Conservation (phyloP, 2,113 vertebrate species). For the Nibea albiflora region DNA sequence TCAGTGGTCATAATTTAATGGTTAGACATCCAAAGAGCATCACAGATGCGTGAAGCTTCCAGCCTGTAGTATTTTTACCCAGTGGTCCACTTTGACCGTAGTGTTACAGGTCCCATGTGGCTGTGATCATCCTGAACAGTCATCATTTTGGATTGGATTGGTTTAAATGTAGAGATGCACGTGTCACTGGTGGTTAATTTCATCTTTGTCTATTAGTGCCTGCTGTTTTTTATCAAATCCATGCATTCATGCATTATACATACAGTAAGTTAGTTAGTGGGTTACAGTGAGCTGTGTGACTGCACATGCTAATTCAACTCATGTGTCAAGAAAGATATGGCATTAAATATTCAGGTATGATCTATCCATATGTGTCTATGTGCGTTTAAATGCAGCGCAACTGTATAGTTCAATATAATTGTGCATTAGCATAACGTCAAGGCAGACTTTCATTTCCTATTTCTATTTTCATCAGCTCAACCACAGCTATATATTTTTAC, state of each 20-base stretch:
- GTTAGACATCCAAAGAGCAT: slow-evolving; percentile 10
- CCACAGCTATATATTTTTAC: neutral
- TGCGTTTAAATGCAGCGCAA: neutral
- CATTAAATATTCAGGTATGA: slow-evolving; percentile 7
- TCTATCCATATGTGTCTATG: neutral
- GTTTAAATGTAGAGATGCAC: slow-evolving; percentile 7
- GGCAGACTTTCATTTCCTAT: neutral
- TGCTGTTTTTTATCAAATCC: neutral
- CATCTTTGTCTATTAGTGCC: neutral
- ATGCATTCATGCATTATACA: neutral
- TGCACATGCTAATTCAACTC: slow-evolving; percentile 1
- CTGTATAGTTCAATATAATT: neutral
- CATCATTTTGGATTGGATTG: slow-evolving; percentile 11
- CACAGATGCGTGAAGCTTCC: slow-evolving; percentile 8
- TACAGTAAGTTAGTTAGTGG: neutral
- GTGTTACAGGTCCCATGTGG: neutral
- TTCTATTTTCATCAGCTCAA: neutral
- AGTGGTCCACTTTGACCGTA: neutral
- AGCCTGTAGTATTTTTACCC: neutral
- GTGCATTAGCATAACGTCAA: neutral
- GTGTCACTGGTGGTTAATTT: neutral
- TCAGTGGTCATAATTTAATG: slow-evolving; percentile 31
- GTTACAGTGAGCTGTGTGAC: slow-evolving; percentile 5
- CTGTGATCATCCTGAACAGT: neutral
- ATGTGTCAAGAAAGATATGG: neutral